Evolutionary conservation across 2,888 invertebrate genomes (phyloP).

Genomic region (Drosophila yooni): DNA sequence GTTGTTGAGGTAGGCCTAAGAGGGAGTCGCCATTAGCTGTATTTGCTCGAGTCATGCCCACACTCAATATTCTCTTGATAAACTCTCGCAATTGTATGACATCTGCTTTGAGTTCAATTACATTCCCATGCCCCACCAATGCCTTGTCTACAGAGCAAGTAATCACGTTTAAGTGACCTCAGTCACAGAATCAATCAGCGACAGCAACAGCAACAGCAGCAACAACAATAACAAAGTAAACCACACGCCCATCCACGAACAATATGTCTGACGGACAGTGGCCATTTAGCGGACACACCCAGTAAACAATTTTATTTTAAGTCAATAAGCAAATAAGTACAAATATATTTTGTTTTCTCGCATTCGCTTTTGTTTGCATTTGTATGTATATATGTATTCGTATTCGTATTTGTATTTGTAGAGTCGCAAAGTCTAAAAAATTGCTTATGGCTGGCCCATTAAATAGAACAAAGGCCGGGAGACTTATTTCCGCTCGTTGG

Average conservation of each 20-base stretch:
- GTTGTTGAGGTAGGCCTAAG: constrained; percentile 52
- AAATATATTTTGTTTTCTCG: constrained; percentile 57
- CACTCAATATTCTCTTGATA: background rate
- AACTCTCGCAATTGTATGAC: constrained; percentile 20
- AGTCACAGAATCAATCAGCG: constrained; percentile 75
- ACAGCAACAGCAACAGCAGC: constrained; percentile 24
- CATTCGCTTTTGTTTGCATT: constrained; percentile 22
- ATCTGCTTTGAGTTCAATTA: constrained; percentile 9
- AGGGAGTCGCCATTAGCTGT: constrained; percentile 17
- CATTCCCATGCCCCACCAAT: constrained; percentile 22
- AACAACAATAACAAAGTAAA: constrained; percentile 21
- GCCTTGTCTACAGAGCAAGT: constrained; percentile 53
- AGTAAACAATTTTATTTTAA: constrained; percentile 73
- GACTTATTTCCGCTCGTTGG: constrained; percentile 40
- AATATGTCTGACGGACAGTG: constrained; percentile 62
- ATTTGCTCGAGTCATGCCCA: constrained; percentile 25
- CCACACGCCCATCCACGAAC: constrained; percentile 49
- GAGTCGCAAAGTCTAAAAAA: constrained; percentile 42
- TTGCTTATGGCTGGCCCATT: constrained; percentile 37
- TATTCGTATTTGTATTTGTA: constrained; percentile 10
- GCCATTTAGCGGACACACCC: constrained; percentile 76
- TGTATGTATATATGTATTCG: background rate
- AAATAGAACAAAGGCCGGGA: constrained; percentile 55
- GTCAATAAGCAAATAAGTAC: constrained; percentile 69
- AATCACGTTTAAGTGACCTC: constrained; percentile 76